These are phyloP conservation scores for Rhodinocichla rosea DNA, from an alignment of 2,113 vertebrate species.

Conservation along the genomic window DNA sequence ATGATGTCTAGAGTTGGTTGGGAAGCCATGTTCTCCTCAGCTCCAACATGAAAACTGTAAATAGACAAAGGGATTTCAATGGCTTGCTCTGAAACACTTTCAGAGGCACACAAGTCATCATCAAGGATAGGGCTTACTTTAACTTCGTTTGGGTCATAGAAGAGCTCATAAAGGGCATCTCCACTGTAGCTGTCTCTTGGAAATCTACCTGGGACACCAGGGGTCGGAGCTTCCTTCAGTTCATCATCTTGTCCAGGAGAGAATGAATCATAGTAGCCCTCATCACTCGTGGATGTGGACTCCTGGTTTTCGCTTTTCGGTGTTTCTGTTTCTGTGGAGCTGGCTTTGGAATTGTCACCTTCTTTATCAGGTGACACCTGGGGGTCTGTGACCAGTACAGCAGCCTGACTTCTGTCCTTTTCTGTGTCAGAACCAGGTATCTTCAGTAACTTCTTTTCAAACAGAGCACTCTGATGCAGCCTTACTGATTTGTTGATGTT, in stretches of 20 bases:
- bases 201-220: slow-evolving; percentile 60
- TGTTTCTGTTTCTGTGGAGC: slow-evolving; percentile 72
- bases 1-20: slow-evolving; percentile 75
- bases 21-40: slow-evolving; percentile 83
- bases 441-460: slow-evolving; percentile 46
- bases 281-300: slow-evolving; percentile 83
- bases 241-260: slow-evolving; percentile 80
- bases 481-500: slow-evolving; percentile 71
- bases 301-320: slow-evolving; percentile 83
- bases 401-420: neutral
- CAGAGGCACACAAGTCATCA: slow-evolving; percentile 74
- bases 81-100: slow-evolving; percentile 73
- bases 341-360: slow-evolving; percentile 67
- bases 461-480: slow-evolving; percentile 65
- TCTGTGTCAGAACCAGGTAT: neutral
- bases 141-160: slow-evolving; percentile 76
- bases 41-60: slow-evolving; percentile 84
- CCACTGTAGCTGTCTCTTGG: slow-evolving; percentile 85
- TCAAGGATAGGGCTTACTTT: slow-evolving; percentile 71
- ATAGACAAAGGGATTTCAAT: slow-evolving; percentile 81
- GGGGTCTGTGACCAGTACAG: neutral
- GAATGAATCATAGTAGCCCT: slow-evolving; percentile 85
- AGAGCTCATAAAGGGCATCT: slow-evolving; percentile 86
- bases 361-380: slow-evolving; percentile 48
- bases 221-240: slow-evolving; percentile 63